Base-by-base conservation (phyloP, 2,797 vertebrate species). In the Kryptopterus vitreolus region DNA sequence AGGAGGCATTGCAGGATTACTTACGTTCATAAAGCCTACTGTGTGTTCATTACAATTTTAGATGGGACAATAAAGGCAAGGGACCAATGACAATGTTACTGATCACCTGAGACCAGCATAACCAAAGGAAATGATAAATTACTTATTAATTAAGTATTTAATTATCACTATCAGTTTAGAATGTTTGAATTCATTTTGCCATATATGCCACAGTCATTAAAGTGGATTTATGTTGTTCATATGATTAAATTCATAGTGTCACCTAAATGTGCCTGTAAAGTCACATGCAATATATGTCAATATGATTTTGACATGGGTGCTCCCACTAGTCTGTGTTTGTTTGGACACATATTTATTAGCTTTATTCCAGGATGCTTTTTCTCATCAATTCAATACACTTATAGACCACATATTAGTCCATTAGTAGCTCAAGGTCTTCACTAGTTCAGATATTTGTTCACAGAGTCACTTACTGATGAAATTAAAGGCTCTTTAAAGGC, bases 1-100 rank as follows among this genome's bases (percentile, higher is more conserved):
- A 78, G 50, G 31, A 77, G n/a, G 29, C 26, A 33, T 50, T 29
- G 29, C 29, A 43, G 71, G 33, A 65, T 75, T 48, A 33, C 16
- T 43, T 48, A 16, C 24, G 10, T 78, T 48, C 52, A 50, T 70
- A 70, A 55, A 9, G 31, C 52, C 55, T n/a, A 69, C 20, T 26
- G 20, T 46, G 20, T 35, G 22, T 13, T 20, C n/a, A 62, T 52
- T 50, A 52, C 20, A 5, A 38, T 35, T 18, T 50, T 61, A 50
- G 29, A 50, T 35, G 35, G 29, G 1, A 2, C 58, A 61, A 61
- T 31, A 31, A 5, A 16, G 31, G 24, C 16, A 43, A 46, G 20
- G 10, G n/a, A 29, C 31, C 4, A 48, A 7, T 16, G 12, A 22
- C 46, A 69, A 69, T 69, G 65, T 61, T 61, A 6, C 15, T 29